Base-by-base conservation (phyloP, 2,888 invertebrate genomes). In the Latrodectus elegans region DNA sequence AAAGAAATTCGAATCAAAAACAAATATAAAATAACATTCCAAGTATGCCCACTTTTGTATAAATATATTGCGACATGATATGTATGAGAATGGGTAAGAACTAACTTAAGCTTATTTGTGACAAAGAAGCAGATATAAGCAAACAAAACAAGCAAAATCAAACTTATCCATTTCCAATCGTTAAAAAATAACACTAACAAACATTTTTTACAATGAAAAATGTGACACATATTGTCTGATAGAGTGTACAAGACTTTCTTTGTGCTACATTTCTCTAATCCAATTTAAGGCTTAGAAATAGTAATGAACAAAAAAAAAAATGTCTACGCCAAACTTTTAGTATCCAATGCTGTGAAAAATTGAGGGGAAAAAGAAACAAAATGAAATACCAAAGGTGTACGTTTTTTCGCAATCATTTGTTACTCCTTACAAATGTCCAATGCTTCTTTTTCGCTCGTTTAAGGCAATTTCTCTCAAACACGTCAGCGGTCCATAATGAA, bases 201-300 rank as follows among this genome's bases (percentile, higher is more conserved):
- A 72, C 72, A 71, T 72, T 72, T 80, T 72, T 80, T 71, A 72
- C 68, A 38, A 72, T 72, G 26, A 72, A 72, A 71, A 80, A 80
- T 72, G 38, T 68, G 38, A 38, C 38, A 38, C 38, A 80, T 80
- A 80, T 72, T 72, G 64, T 72, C 17, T 12, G 72, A 51, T 74
- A 17, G 38, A 26, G 68, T 17, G 53, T 49, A 80, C 64, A 22
- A 51, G 64, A 64, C n/a, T 26, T 26, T 22, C 68, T 65, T 15
- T 49, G 12, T 55, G 78, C 78, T 80, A 80, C 72, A 72, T 72
- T 72, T 72, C 80, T 80, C 72, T 80, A 80, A 80, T 80, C 80
- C 80, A 80, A 80, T 80, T 80, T 80, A 72, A 51, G 72, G 64
- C 72, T 52, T 51, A 72, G 64, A 60, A 64, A 64, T 17, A 65